Conservation (phyloP, 2,888 invertebrate genomes). For the Unio pictorum region DNA sequence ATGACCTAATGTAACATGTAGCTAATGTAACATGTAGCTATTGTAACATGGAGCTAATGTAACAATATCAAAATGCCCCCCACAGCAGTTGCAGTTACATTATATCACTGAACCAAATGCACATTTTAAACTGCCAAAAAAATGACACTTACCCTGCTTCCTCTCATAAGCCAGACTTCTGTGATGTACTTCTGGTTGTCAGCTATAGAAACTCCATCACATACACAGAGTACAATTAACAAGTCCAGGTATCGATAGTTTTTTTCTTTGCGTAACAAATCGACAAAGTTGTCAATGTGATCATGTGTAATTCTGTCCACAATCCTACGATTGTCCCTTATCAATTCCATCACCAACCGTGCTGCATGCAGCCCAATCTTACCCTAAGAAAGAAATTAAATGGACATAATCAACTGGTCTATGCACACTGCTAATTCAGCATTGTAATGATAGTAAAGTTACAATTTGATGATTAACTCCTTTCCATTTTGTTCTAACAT, state of each 20-base stretch:
- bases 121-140: neutral
- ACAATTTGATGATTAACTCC: too few relatives aligned
- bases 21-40: too few relatives aligned
- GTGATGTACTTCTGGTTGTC: constrained; percentile 70
- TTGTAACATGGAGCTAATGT: too few relatives aligned
- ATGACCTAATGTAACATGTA: too few relatives aligned
- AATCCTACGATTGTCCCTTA: constrained; percentile 69
- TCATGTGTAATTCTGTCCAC: constrained; percentile 67
- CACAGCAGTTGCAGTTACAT: too few relatives aligned
- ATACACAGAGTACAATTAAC: constrained; percentile 68
- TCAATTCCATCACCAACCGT: constrained; percentile 70
- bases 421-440: neutral
- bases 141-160: constrained; percentile 43
- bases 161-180: constrained; percentile 60
- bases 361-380: constrained; percentile 68
- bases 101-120: too few relatives aligned
- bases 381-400: constrained; percentile 47
- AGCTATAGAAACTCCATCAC: constrained; percentile 68
- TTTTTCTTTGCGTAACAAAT: constrained; percentile 64
- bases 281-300: constrained; percentile 67
- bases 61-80: too few relatives aligned
- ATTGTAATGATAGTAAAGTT: too few relatives aligned
- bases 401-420: neutral
- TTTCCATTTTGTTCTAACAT: too few relatives aligned
- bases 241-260: constrained; percentile 67